phyloP scores from a whole-genome alignment of 2,888 invertebrate species.

The Agriotes lineatus region DNA sequence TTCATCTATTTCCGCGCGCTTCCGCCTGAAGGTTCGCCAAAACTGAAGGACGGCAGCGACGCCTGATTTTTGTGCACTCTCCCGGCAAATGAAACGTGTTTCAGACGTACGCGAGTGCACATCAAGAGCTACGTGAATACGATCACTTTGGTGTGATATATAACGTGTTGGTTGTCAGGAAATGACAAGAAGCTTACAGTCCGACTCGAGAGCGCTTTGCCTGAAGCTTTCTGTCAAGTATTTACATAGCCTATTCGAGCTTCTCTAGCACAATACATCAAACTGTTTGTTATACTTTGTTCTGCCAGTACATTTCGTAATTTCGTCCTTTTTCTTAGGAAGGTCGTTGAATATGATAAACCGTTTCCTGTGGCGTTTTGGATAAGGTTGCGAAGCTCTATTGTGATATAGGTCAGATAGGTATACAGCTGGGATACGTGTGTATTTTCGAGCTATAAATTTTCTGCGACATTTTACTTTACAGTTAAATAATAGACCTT shows the following conservation, averaged over 20 bases:
- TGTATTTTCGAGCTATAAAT: neutral
- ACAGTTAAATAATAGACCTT: too few species aligned
- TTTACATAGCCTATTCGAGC: slow-evolving; percentile 37
- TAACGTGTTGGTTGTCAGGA: slow-evolving; percentile 34
- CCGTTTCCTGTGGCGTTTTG: too few species aligned
- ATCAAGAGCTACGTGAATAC: slow-evolving; percentile 16
- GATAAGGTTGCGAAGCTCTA: too few species aligned
- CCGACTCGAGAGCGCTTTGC: slow-evolving; percentile 37
- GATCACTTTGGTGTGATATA: slow-evolving; percentile 31
- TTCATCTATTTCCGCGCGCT: slow-evolving; percentile 60
- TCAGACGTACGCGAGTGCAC: slow-evolving; percentile 1
- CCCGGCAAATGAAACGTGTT: neutral
- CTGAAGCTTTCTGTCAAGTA: slow-evolving; percentile 42
- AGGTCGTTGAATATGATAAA: neutral
- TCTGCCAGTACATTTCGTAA: neutral
- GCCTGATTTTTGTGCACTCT: neutral
- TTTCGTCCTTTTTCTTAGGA: neutral
- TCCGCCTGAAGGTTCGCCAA: neutral
- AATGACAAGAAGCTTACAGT: slow-evolving; percentile 37
- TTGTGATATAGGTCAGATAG: too few species aligned
- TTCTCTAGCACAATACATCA: slow-evolving; percentile 29
- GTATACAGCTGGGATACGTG: too few species aligned
- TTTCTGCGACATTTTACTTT: too few species aligned
- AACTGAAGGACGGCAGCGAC: neutral
- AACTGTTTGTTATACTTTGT: slow-evolving; percentile 28